These are phyloP conservation scores for Intellagama lesueurii DNA, from an alignment of 2,797 vertebrate species.

Conservation along the genomic window DNA sequence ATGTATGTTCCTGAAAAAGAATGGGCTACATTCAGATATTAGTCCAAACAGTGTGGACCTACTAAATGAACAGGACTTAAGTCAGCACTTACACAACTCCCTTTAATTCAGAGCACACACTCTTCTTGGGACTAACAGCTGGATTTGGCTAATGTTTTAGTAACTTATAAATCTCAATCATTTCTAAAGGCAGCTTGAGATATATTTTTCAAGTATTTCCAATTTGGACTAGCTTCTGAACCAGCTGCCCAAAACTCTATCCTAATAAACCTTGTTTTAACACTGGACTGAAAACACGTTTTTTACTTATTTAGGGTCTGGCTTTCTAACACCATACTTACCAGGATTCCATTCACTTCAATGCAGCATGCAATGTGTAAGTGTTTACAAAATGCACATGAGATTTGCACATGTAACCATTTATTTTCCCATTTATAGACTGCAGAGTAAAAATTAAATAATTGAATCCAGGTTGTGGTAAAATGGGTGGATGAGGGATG, in stretches of 20 bases:
- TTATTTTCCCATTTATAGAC: constrained; percentile 36
- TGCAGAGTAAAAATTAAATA: constrained; percentile 31
- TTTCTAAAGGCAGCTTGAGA: background rate
- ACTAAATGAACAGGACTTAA: too few species aligned
- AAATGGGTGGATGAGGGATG: background rate
- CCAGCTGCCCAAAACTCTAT: background rate
- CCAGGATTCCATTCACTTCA: background rate
- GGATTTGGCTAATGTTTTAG: too few species aligned
- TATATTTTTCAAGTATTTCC: background rate
- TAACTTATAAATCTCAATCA: background rate
- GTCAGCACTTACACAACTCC: too few species aligned
- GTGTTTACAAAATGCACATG: constrained; percentile 13
- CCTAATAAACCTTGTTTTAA: background rate
- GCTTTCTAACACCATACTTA: background rate
- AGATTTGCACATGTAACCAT: constrained; percentile 32
- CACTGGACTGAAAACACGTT: background rate
- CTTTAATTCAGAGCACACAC: too few species aligned
- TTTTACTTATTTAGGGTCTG: background rate
- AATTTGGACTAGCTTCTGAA: background rate
- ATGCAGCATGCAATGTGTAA: background rate
- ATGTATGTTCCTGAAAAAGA: background rate
- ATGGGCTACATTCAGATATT: too few species aligned
- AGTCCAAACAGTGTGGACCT: too few species aligned
- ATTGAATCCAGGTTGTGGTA: background rate
- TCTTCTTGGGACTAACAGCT: too few species aligned